phyloP scores from a whole-genome alignment of 1,140 invertebrate genomes.

The Cyphomyrmex costatus region DNA sequence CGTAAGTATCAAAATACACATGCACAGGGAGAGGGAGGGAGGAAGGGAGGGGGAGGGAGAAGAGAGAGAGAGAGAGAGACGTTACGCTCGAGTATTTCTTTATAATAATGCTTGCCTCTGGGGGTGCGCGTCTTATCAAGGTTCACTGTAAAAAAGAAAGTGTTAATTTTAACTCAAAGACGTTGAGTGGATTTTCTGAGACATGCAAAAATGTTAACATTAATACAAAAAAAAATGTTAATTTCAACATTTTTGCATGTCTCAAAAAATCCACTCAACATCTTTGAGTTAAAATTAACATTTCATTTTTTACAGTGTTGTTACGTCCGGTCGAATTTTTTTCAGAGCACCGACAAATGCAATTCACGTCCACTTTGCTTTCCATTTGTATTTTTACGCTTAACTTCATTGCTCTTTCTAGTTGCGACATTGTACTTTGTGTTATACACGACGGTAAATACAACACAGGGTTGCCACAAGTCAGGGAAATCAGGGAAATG shows the following conservation, averaged over 20 bases:
- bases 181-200: too few relatives aligned
- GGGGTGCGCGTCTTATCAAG: neutral
- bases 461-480: too few relatives aligned
- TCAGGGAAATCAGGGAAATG: too few relatives aligned
- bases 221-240: too few relatives aligned
- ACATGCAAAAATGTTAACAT: too few relatives aligned
- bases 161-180: too few relatives aligned
- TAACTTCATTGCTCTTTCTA: neutral
- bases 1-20: constrained; percentile 87
- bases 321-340: neutral
- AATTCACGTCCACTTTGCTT: neutral
- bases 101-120: constrained; percentile 23
- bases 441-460: neutral
- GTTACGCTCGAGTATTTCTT: neutral
- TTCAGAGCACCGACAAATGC: constrained; percentile 10
- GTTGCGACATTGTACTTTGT: neutral
- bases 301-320: too few relatives aligned
- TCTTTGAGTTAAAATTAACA: too few relatives aligned
- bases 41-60: too few relatives aligned
- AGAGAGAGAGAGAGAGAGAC: neutral
- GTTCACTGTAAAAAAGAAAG: too few relatives aligned
- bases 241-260: too few relatives aligned
- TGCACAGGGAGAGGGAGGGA: neutral
- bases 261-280: too few relatives aligned
- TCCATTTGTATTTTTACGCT: neutral